Conservation (phyloP, 2,113 vertebrate species). For the Gymnogyps californianus region DNA sequence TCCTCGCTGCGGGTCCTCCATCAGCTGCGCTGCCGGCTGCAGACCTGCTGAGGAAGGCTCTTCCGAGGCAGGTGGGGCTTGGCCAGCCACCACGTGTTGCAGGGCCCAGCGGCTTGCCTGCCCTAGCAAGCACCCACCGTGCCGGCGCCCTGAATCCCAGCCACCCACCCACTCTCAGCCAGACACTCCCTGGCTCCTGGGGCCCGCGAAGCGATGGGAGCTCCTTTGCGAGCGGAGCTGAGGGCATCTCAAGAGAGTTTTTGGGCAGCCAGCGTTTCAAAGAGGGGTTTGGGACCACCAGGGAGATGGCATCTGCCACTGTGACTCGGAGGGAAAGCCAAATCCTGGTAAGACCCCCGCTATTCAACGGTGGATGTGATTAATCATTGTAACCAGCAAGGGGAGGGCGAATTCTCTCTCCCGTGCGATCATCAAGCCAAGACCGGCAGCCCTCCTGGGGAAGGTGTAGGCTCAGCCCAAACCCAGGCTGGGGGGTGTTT, state of each 20-base stretch:
- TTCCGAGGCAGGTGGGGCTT: neutral
- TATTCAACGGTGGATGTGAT: fast-evolving
- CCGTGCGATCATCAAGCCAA: fast-evolving
- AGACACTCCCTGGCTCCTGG: neutral
- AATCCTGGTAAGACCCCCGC: neutral
- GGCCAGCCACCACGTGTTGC: neutral
- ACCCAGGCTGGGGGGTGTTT: neutral
- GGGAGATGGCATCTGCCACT: neutral
- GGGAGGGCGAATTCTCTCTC: neutral
- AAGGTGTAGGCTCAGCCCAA: neutral
- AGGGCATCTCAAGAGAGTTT: neutral
- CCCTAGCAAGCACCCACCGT: neutral
- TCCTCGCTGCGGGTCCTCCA: neutral
- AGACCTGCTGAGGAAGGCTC: neutral
- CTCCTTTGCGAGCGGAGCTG: neutral
- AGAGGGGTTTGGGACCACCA: neutral
- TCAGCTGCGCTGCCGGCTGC: fast-evolving
- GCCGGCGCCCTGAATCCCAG: neutral
- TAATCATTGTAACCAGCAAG: neutral
- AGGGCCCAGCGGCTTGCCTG: neutral
- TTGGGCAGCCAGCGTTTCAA: neutral
- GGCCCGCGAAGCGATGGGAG: neutral
- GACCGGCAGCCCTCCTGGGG: neutral
- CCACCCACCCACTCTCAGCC: neutral
- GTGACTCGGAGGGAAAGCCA: neutral